phyloP scores from a whole-genome alignment of 2,797 vertebrate species.

The Lagorchestes hirsutus region DNA sequence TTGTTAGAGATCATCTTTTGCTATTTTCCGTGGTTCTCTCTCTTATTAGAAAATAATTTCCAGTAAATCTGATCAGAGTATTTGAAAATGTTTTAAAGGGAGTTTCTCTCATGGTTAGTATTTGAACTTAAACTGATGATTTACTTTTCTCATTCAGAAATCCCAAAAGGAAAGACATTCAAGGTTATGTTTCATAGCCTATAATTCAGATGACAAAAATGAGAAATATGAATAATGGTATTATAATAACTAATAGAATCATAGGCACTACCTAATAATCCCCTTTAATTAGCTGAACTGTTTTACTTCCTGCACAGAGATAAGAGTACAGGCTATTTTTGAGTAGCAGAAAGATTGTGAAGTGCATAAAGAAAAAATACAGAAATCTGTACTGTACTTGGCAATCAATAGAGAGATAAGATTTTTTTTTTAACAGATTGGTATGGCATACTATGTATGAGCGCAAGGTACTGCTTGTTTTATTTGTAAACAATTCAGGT shows the following conservation, averaged over 20 bases:
- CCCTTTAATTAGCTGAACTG: not conserved
- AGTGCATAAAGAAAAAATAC: not conserved
- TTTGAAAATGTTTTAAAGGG: not conserved
- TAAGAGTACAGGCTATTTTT: not conserved
- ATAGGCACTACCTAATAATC: not conserved
- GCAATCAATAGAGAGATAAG: not conserved
- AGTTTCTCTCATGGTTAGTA: not conserved
- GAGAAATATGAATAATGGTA: not conserved
- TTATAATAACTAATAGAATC: conserved; percentile 22
- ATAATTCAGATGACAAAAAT: not conserved
- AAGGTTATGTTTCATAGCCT: not conserved
- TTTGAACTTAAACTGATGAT: not conserved
- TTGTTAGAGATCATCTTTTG: conserved; percentile 44
- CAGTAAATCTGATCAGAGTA: conserved; percentile 12
- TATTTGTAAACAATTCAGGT: not conserved
- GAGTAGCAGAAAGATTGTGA: not conserved
- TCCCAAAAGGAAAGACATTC: not conserved
- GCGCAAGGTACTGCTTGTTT: not conserved
- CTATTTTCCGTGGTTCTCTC: conserved; percentile 10
- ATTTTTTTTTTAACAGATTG: not conserved
- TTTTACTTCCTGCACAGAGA: not conserved
- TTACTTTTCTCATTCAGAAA: conserved; percentile 22
- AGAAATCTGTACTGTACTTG: not conserved
- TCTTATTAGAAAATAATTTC: conserved; percentile 11
- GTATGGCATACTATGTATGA: not conserved